These are phyloP conservation scores for Ctenopoma kingsleyae DNA, from an alignment of 2,797 vertebrate species.

Conservation along the genomic window DNA sequence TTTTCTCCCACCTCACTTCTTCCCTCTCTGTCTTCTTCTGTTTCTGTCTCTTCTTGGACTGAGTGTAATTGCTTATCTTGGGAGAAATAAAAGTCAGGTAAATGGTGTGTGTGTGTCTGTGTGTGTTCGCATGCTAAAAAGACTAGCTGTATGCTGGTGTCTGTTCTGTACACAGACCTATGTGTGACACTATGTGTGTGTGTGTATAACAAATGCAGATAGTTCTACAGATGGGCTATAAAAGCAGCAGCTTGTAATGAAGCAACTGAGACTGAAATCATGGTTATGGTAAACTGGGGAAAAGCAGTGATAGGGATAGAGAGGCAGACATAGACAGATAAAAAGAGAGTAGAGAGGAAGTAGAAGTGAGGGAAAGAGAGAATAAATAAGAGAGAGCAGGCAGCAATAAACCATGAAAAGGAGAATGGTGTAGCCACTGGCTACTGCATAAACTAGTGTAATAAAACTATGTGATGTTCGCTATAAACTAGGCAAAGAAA, in stretches of 20 bases:
- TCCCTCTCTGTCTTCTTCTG: slow-evolving; percentile 11
- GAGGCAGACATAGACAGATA: slow-evolving; percentile 52
- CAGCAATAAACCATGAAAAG: slow-evolving; percentile 68
- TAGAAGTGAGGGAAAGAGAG: slow-evolving; percentile 47
- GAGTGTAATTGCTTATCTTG: slow-evolving; percentile 73
- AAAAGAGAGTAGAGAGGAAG: slow-evolving; percentile 44
- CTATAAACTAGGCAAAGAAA: slow-evolving; percentile 58
- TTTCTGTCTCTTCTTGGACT: slow-evolving; percentile 34
- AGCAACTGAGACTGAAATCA: slow-evolving; percentile 82
- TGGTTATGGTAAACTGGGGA: slow-evolving; percentile 79
- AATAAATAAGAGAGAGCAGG: slow-evolving; percentile 67
- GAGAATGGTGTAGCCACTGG: slow-evolving; percentile 55
- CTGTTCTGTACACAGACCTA: slow-evolving; percentile 29
- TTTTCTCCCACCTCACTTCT: slow-evolving; percentile 17
- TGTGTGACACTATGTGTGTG: slow-evolving; percentile 14
- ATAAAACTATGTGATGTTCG: slow-evolving; percentile 69
- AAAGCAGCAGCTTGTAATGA: slow-evolving; percentile 83
- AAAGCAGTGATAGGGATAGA: slow-evolving; percentile 41
- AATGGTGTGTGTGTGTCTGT: slow-evolving; percentile 45
- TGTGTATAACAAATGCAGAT: slow-evolving; percentile 70
- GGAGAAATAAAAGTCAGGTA: slow-evolving; percentile 72
- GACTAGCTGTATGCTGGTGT: slow-evolving; percentile 22
- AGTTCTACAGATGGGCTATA: slow-evolving; percentile 81
- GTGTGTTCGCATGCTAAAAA: slow-evolving; percentile 25
- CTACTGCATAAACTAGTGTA: slow-evolving; percentile 72